Base-by-base conservation (phyloP, 2,888 invertebrate genomes). In the Ennomos erosarius region DNA sequence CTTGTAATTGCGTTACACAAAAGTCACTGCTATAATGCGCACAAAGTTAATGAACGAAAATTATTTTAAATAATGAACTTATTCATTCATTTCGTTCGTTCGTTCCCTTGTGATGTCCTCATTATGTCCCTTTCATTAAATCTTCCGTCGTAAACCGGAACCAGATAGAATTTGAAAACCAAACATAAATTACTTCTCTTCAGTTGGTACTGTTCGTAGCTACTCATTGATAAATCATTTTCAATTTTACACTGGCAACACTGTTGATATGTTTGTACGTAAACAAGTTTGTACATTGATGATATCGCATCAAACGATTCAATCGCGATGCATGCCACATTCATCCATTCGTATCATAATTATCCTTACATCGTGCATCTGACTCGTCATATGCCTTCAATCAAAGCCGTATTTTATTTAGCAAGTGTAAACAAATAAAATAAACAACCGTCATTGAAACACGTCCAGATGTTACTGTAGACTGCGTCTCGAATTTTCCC, bases 391-490 rank as follows among this genome's bases (percentile, higher is more conserved):
- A 49, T 59, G 67, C 54, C 59, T 59, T 65, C 62, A 67, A 68
- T 70, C 66, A 70, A 51, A 54, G 49, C 46, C 52, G 38, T 49
- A 58, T 70, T 66, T 61, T 60, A 57, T 67, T 69, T 64, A 61
- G 63, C 54, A 47, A 67, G 53, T 50, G 68, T 74, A 74, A 77
- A 74, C 70, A 72, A 59, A 54, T 53, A 40, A 67, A 51, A 62
- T 70, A 71, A 72, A 75, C 64, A 74, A 65, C 62, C 43, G 55
- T 51, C 40, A 59, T 73, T 76, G 78, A 78, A 71, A 47, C 42
- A 47, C n/a, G 39, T 71, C 76, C 76, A 77, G 64, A 47, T 69
- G 66, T 59, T 11, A n/a, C 16, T 45, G 34, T 49, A 11, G 47
- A 45, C 42, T 12, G 67, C 42, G 10, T 46, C 49, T 39, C 42